These are phyloP conservation scores for Nothoprocta pentlandii DNA, from an alignment of 2,113 vertebrate species.

Conservation along the genomic window DNA sequence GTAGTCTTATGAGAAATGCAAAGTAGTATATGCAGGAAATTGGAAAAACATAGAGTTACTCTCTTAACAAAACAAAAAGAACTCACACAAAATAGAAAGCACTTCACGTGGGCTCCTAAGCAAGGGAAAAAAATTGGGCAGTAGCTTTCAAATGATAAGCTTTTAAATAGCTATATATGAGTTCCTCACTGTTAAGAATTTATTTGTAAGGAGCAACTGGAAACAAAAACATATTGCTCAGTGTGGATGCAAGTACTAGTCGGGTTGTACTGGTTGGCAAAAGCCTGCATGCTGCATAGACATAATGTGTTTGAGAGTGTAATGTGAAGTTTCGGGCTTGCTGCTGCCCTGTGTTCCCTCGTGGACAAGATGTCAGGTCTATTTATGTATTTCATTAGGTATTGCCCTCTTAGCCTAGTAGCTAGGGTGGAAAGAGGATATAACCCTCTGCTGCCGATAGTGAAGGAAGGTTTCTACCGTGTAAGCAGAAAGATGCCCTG, in stretches of 20 bases:
- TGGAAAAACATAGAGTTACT: not conserved
- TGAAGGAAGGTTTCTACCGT: not conserved
- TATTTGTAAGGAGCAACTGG: not conserved
- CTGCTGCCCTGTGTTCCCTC: slow-evolving; percentile 12
- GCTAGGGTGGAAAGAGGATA: slow-evolving; percentile 11
- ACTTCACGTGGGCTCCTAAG: not conserved
- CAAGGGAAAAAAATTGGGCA: not conserved
- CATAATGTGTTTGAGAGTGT: not conserved
- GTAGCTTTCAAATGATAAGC: not conserved
- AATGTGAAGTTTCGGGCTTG: slow-evolving; percentile 26
- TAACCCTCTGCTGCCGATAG: not conserved
- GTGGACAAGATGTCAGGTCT: slow-evolving; percentile 29
- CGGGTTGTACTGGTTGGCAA: not conserved
- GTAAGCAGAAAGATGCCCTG: not conserved
- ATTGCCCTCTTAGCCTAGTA: slow-evolving; percentile 35
- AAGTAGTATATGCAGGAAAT: not conserved
- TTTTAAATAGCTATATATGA: not conserved
- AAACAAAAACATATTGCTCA: not conserved
- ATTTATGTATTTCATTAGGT: slow-evolving; percentile 69
- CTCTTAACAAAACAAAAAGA: not conserved
- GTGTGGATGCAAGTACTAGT: not conserved
- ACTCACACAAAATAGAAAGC: not conserved
- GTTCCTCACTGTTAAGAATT: not conserved
- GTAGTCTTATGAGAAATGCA: not conserved
- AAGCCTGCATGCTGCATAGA: not conserved